Base-by-base conservation (phyloP, 1,140 invertebrate species). In the Pectinophora gossypiella region DNA sequence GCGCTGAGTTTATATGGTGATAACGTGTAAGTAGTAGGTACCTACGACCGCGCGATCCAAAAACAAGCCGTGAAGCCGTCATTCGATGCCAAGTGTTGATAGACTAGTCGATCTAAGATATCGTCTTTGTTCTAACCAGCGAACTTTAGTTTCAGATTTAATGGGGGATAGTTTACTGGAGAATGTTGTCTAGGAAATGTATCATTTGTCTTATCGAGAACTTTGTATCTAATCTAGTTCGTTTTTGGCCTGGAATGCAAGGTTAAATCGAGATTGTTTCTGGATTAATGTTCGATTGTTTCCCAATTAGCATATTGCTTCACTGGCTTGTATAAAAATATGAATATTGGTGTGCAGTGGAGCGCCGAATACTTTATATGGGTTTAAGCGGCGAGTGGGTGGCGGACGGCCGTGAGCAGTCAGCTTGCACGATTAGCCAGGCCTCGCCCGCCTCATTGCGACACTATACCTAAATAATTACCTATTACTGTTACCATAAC, bases 311-410 rank as follows among this genome's bases (percentile, higher is more conserved):
- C 62, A 59, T 62, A 64, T 74, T 76, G 65, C 73, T 56, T 53
- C 59, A 76, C 43, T 59, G 51, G 57, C 53, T 61, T 67, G 53
- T 73, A 67, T 66, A 73, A 79, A 79, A 79, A 73, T 76, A 85
- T 81, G 69, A 76, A 72, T 75, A 77, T 76, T 70, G 69, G 68
- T 68, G 60, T 73, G 61, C 55, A 68, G 56, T 68, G 61, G 62
- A 72, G 59, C 59, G 52, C 61, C 56, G 67, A 71, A 78, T 68
- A 72, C 79, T 85, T 60, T 85, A 81, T 83, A 85, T 81, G 81
- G 79, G 56, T 63, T 83, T 85, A 80, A 85, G 58, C 53, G 54
- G 62, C 64, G 71, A 79, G 82, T 85, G 78, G 82, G 82, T 73
- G 76, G 82, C 61, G 61, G 82, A 54, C 72, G 79, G 71, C 82